Percentiles rank a stretch among this genome's conserved stretches.
These are phyloP conservation scores for Microctenopoma lineatum DNA, from an alignment of 2,797 vertebrate species.

Conservation along the genomic window DNA sequence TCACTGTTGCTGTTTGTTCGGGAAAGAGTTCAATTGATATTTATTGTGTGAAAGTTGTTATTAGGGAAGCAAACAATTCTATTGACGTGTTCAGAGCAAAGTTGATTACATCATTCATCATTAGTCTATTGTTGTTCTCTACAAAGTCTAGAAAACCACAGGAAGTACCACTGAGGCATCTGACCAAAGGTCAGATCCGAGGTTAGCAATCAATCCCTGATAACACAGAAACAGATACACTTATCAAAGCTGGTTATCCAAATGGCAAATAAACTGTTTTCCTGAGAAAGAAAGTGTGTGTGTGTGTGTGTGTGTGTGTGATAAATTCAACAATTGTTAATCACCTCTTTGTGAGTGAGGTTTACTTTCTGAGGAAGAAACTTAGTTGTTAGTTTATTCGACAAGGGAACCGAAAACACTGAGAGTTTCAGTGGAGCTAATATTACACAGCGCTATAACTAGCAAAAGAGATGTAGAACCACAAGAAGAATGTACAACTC, in stretches of 20 bases:
- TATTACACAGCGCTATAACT: too few relatives aligned
- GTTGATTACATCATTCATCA: slow-evolving; percentile 32
- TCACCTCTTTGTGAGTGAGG: neutral
- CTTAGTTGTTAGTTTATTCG: too few relatives aligned
- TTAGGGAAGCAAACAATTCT: too few relatives aligned
- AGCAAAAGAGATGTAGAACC: too few relatives aligned
- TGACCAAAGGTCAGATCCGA: slow-evolving; percentile 55
- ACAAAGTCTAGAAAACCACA: slow-evolving; percentile 4
- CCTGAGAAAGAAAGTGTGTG: slow-evolving; percentile 16
- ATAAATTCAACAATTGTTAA: slow-evolving; percentile 4
- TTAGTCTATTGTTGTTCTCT: neutral
- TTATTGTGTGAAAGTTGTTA: too few relatives aligned
- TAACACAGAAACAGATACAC: slow-evolving; percentile 39
- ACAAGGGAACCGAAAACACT: slow-evolving; percentile 2
- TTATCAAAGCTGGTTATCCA: slow-evolving; percentile 37
- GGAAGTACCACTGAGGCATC: slow-evolving; percentile 28
- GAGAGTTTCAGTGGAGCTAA: slow-evolving; percentile 1
- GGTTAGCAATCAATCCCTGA: slow-evolving; percentile 49
- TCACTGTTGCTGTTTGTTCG: too few relatives aligned
- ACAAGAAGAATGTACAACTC: too few relatives aligned
- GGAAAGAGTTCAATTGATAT: too few relatives aligned
- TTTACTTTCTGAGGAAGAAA: slow-evolving; percentile 1
- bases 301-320: neutral
- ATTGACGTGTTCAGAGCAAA: neutral
- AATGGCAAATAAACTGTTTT: slow-evolving; percentile 37